Percentiles rank a stretch among this genome's conserved stretches.
phyloP scores from a whole-genome alignment of 2,797 vertebrate species.

The Melanotaenia pygmaea region DNA sequence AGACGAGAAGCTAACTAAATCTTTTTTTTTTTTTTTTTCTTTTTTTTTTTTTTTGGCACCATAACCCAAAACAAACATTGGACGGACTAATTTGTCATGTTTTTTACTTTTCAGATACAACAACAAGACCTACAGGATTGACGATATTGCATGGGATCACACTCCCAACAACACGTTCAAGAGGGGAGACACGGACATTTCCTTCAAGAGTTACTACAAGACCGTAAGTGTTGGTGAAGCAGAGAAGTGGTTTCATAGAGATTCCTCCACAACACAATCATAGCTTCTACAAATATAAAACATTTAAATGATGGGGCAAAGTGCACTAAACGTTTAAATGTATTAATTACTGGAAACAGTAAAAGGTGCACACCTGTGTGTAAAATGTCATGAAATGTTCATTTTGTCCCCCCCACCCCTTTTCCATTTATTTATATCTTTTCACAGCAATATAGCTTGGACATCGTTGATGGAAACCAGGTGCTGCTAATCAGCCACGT shows the following conservation, averaged over 20 bases:
- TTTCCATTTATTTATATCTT: slow-evolving; percentile 2
- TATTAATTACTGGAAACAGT: background rate
- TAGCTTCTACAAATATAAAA: background rate
- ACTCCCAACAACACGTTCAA: slow-evolving; percentile 78
- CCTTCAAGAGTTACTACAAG: slow-evolving; percentile 89
- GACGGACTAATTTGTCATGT: too few relatives aligned
- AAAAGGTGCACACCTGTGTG: background rate
- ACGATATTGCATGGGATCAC: slow-evolving; percentile 93
- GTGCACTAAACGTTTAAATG: background rate
- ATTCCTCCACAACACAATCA: background rate
- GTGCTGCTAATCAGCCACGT: slow-evolving; percentile 89
- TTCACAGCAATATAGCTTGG: slow-evolving; percentile 89
- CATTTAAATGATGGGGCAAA: background rate
- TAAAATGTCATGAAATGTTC: background rate
- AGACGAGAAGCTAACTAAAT: too few relatives aligned
- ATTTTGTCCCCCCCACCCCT: too few relatives aligned
- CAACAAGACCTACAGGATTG: slow-evolving; percentile 94
- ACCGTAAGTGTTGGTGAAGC: slow-evolving; percentile 76
- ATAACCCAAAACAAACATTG: too few relatives aligned
- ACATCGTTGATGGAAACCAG: slow-evolving; percentile 88
- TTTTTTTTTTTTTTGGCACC: too few relatives aligned
- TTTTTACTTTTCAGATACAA: slow-evolving; percentile 87
- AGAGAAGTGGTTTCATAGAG: background rate
- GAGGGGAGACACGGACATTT: slow-evolving; percentile 86
- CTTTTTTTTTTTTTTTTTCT: too few relatives aligned